A percentile compares a stretch with the other conserved stretches of the same genome.
phyloP scores from a whole-genome alignment of 2,888 invertebrate species.

The Nephrotoma appendiculata region DNA sequence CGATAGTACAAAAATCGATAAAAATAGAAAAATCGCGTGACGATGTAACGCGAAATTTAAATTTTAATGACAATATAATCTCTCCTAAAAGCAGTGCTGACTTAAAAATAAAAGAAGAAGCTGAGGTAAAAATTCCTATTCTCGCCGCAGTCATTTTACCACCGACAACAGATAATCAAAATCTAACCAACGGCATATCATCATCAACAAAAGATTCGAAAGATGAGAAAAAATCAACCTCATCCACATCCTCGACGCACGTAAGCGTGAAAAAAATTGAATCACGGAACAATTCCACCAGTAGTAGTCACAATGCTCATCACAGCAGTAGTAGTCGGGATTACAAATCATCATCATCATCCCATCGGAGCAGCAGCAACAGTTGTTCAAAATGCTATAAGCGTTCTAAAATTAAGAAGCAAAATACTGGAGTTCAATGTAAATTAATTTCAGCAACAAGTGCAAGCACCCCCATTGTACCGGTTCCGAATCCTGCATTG shows the following conservation, averaged over 20 bases:
- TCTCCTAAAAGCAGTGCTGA: background rate
- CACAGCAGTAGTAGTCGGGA: slow-evolving; percentile 7
- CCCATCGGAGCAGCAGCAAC: slow-evolving; percentile 18
- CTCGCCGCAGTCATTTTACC: background rate
- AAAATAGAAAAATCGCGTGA: slow-evolving; percentile 23
- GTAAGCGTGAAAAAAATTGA: background rate
- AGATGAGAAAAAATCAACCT: background rate
- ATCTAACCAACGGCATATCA: background rate
- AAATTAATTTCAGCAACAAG: slow-evolving; percentile 17
- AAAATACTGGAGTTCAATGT: slow-evolving; percentile 60
- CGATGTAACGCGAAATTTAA: slow-evolving; percentile 26
- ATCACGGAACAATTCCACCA: background rate
- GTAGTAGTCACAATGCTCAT: slow-evolving; percentile 7
- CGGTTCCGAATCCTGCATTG: background rate
- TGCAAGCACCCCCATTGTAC: background rate
- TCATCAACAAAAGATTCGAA: background rate
- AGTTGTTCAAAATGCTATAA: slow-evolving; percentile 52
- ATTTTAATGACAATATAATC: slow-evolving; percentile 16
- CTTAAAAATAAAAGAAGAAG: background rate
- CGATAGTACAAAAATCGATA: background rate
- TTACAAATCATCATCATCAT: slow-evolving; percentile 15
- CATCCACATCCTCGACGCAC: background rate
- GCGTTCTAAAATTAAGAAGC: slow-evolving; percentile 52
- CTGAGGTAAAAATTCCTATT: background rate
- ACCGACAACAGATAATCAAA: slow-evolving; percentile 5